Conservation (phyloP, 2,888 invertebrate species). For the Cheilosia soror region DNA sequence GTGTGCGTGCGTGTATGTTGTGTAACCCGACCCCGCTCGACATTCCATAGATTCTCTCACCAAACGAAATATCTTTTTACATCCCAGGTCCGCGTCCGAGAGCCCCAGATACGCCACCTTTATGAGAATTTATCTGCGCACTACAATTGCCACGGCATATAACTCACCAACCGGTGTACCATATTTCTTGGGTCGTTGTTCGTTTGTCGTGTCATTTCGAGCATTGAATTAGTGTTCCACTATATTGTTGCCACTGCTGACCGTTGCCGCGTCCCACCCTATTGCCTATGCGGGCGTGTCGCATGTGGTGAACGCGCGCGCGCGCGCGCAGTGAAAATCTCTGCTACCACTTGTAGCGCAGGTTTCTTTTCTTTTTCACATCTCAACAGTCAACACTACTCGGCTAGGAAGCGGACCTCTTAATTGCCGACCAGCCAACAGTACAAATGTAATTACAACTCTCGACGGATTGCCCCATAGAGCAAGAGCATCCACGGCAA, state of each 20-base stretch:
- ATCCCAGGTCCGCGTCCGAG: background rate
- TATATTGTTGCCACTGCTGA: constrained; percentile 58
- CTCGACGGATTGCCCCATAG: constrained; percentile 58
- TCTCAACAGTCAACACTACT: constrained; percentile 17
- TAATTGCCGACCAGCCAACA: constrained; percentile 61
- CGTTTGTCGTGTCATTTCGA: constrained; percentile 68
- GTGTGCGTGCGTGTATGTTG: background rate
- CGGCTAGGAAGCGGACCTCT: constrained; percentile 61
- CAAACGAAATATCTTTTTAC: constrained; percentile 24
- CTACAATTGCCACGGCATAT: constrained; percentile 59
- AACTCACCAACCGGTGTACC: constrained; percentile 59
- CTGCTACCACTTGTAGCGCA: constrained; percentile 40
- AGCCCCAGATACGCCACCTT: constrained; percentile 66
- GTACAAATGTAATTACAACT: constrained; percentile 65
- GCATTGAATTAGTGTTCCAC: constrained; percentile 66
- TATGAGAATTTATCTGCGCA: constrained; percentile 68
- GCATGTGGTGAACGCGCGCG: constrained; percentile 59
- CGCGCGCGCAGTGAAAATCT: background rate
- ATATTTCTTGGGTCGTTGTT: constrained; percentile 69
- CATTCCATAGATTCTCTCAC: constrained; percentile 56
- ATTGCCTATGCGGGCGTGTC: constrained; percentile 53
- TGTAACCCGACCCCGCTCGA: background rate
- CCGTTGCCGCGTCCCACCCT: constrained; percentile 1
- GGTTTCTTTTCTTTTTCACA: constrained; percentile 38
- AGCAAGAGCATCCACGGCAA: constrained; percentile 19